A percentile compares a stretch with the other conserved stretches of the same genome.
phyloP scores from a whole-genome alignment of 2,113 vertebrate species.

The Dicrurus megarhynchus region DNA sequence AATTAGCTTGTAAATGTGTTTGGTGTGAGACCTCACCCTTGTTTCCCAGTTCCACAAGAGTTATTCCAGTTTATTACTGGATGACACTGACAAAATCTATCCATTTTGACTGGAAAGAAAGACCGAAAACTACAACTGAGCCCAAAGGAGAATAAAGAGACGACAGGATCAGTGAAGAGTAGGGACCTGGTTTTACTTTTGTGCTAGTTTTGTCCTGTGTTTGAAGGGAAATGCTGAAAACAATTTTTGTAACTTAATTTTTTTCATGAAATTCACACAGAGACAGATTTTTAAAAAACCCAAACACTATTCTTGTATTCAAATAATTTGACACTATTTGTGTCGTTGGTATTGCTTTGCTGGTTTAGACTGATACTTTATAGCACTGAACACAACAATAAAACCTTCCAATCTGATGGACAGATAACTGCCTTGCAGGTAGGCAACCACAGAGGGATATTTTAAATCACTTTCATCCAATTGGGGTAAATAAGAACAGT shows the following conservation, averaged over 20 bases:
- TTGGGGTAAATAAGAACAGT: neutral
- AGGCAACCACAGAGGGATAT: too few species aligned
- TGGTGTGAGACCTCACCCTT: neutral
- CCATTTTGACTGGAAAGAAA: neutral
- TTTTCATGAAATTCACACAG: neutral
- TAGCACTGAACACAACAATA: too few species aligned
- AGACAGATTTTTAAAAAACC: neutral
- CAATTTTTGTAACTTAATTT: neutral
- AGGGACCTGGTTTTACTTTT: neutral
- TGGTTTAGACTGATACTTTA: too few species aligned
- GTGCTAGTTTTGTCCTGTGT: neutral
- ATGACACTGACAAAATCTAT: neutral
- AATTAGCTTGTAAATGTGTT: neutral
- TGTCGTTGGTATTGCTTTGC: too few species aligned
- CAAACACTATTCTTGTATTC: neutral
- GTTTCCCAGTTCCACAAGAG: neutral
- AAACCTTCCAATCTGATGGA: too few species aligned
- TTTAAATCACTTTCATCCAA: too few species aligned
- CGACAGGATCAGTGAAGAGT: neutral
- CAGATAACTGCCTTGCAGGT: too few species aligned
- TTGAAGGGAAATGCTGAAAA: neutral
- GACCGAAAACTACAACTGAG: neutral
- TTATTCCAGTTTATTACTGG: neutral
- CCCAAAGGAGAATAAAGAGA: neutral
- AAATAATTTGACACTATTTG: too few species aligned